Base-by-base conservation (phyloP, 2,113 vertebrate genomes). In the Jaculus jaculus region DNA sequence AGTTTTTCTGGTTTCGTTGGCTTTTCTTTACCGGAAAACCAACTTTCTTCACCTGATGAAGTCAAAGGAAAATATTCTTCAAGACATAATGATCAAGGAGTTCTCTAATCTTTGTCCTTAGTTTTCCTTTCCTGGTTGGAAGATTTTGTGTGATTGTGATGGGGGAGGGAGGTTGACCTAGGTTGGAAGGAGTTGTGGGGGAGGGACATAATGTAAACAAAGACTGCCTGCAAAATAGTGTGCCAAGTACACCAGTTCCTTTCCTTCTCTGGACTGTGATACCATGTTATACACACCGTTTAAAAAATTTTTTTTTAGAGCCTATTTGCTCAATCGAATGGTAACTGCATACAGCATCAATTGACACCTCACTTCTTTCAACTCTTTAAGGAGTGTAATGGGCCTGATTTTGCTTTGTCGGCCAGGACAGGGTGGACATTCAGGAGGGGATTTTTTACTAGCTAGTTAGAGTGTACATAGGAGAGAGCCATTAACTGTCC, bases 151-250 rank as follows among this genome's bases (percentile, higher is more conserved):
- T 68, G 16, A 30, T 87, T 58, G 28, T 63, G 54, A 12, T 54
- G 54, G 15, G 54, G 83, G 23, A 51, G 23, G 63, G 88, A 81
- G 60, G 30, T 26, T 58, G 54, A 47, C 89, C 24, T 78, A 78
- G 77, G 63, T 89, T 89, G 87, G 66, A 84, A 91, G 69, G 78
- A 12, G 63, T 88, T 93, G 84, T 88, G 71, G 30, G 66, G 78
- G 91, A 94, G 91, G 37, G 79, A 69, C n/a, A 17, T 16, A 75
- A 58, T 66, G 61, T 88, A 93, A 94, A 88, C 92, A 94, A 42
- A 84, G 32, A 61, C 58, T 78, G 0, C 63, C 73, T 61, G 20
- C 16, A 37, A 2, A 16, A 26, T 32, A 32, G 23, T 1, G 37
- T 77, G 73, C 42, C 69, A 16, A 51, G 51, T 79, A 61, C 66